Evolutionary conservation across 53 echinoderm and acorn worm genomes (phyloP), one percentile per base, ranked within the genome.

Genomic region (Glandiceps talaboti): DNA sequence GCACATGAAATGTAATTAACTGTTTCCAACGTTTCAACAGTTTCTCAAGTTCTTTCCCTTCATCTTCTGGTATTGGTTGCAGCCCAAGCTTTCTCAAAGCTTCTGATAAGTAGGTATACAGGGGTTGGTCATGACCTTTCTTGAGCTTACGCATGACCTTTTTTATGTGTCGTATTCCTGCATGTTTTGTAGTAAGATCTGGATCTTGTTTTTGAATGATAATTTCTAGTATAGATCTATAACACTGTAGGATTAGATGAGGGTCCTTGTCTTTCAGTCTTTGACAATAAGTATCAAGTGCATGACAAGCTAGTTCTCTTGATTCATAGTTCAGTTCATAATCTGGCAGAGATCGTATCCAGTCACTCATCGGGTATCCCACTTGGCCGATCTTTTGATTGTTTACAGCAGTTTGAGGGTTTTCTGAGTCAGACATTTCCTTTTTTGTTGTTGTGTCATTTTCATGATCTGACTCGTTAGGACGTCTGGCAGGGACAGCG

Each of bases 261-360:
- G 87, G 87, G 76, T 89, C 85, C 73, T 77, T 20, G 91, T 91
- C 91, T 91, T 84, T 89, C 74, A 94, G 82, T 76, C 88, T 89
- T 73, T 89, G 75, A n/a, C 31, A 74, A 76, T 91, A 94, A 81
- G 81, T 88, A 31, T 89, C 87, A 28, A 89, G 33, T 73, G 86
- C 91, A 88, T 94, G 91, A 73, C 94, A 94, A 32, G 87, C 94
- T 28, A 94, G 86, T 33, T 94, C 94, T 83, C 91, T 28, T 26
- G 94, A 78, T 90, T 88, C 88, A 84, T 89, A 94, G 76, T 80
- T 75, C 75, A 94, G 33, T 10, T 28, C 30, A 1, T 80, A 76
- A 29, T 80, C 85, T 28, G 28, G 77, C 25, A 86, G 82, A 29
- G 75, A 33, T 28, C 80, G 26, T 28, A 94, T 86, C 77, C 85